These are phyloP conservation scores for Hypsibius dujardini DNA, from an alignment of 1,140 invertebrate species.

Conservation along the genomic window DNA sequence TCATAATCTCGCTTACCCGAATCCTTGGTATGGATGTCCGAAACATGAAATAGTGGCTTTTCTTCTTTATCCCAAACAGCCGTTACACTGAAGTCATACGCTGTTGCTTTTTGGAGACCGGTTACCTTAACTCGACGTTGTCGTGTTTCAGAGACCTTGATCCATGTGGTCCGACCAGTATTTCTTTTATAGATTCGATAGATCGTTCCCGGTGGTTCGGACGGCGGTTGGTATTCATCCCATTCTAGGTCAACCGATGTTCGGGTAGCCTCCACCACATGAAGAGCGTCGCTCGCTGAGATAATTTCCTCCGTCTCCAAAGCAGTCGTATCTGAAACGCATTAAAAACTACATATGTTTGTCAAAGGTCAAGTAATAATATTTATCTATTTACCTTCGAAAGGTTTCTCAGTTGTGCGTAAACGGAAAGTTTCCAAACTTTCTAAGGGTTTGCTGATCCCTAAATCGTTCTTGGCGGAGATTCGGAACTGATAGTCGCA, in stretches of 20 bases:
- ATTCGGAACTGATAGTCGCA: slow-evolving; percentile 74
- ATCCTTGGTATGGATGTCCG: slow-evolving; percentile 11
- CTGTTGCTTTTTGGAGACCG: not conserved
- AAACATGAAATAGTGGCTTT: not conserved
- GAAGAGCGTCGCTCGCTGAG: not conserved
- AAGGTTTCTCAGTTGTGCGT: not conserved
- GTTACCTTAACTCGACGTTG: not conserved
- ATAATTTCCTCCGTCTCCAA: not conserved
- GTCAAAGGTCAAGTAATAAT: no score
- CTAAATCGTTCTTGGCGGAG: slow-evolving; percentile 83
- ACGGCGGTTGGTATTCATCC: not conserved
- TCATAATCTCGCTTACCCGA: not conserved
- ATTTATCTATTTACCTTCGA: no score
- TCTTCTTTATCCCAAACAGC: not conserved
- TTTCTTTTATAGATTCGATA: slow-evolving; percentile 3
- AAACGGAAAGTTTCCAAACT: slow-evolving; percentile 67
- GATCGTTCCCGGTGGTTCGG: not conserved
- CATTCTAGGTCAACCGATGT: slow-evolving; percentile 1
- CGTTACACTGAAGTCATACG: slow-evolving; percentile 2
- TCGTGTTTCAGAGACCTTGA: not conserved
- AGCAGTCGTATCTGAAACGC: no score
- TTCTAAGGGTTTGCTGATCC: slow-evolving; percentile 76
- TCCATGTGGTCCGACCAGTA: slow-evolving; percentile 12
- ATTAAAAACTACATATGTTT: no score
- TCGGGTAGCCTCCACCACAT: not conserved